Evolutionary conservation across 2,888 invertebrate species (phyloP).

Genomic region (Zelleria hepariella): DNA sequence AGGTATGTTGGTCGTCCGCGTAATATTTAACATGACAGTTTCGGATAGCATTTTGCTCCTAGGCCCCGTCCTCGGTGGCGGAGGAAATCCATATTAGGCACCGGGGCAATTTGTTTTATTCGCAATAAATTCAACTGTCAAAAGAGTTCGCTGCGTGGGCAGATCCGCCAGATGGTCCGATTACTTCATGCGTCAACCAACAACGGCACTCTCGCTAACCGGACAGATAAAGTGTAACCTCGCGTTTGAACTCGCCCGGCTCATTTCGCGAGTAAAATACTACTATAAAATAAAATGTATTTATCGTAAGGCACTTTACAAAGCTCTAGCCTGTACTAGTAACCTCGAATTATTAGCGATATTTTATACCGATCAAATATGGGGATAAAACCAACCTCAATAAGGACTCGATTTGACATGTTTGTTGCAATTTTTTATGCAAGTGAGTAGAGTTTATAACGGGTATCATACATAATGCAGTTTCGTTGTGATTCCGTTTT

Average conservation of each 20-base stretch:
- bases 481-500: too few relatives aligned
- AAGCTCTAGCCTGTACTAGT: too few relatives aligned
- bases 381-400: too few relatives aligned
- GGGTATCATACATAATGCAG: too few relatives aligned
- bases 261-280: too few relatives aligned
- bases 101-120: not conserved
- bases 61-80: not conserved
- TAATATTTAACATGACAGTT: not conserved
- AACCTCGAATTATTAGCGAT: too few relatives aligned
- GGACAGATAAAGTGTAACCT: not conserved
- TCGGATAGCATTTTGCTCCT: not conserved
- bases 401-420: too few relatives aligned
- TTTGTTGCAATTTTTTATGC: too few relatives aligned
- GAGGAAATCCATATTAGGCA: not conserved
- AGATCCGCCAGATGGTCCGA: not conserved
- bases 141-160: not conserved
- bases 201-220: not conserved
- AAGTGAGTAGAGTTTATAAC: too few relatives aligned
- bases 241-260: not conserved
- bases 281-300: too few relatives aligned
- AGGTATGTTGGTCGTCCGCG: not conserved
- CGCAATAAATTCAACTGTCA: not conserved
- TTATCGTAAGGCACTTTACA: too few relatives aligned
- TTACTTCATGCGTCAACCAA: not conserved
- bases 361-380: too few relatives aligned